Percentiles rank a stretch among this genome's conserved stretches.
Evolutionary conservation across 1,140 invertebrate genomes (phyloP).

Genomic region (Halyomorpha halys): DNA sequence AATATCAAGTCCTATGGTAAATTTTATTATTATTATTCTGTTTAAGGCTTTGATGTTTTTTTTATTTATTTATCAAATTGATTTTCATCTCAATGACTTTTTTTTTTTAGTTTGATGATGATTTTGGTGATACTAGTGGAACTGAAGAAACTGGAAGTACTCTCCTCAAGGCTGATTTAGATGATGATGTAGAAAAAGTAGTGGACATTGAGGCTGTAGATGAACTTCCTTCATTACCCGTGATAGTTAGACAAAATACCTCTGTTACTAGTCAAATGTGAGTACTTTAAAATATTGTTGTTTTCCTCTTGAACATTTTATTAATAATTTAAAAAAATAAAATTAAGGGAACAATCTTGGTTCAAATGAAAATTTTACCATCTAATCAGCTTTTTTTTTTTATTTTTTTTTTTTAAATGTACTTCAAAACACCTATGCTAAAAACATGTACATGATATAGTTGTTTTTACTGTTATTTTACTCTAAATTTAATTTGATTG

Average conservation of each 20-base stretch:
- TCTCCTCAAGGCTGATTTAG: slow-evolving; percentile 23
- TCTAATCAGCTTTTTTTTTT: too few relatives aligned
- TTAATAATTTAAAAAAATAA: too few relatives aligned
- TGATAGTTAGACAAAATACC: neutral
- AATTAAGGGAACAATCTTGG: too few relatives aligned
- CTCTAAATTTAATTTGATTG: too few relatives aligned
- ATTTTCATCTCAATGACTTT: neutral
- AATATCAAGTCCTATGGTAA: slow-evolving; percentile 20
- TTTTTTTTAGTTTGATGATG: slow-evolving; percentile 22
- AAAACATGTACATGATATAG: too few relatives aligned
- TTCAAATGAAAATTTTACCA: too few relatives aligned
- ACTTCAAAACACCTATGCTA: too few relatives aligned
- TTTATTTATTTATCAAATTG: slow-evolving; percentile 1
- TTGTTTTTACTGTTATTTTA: too few relatives aligned
- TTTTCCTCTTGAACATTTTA: too few relatives aligned
- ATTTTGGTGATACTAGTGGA: slow-evolving; percentile 19
- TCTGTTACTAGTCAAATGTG: too few relatives aligned
- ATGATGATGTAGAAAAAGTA: slow-evolving; percentile 27
- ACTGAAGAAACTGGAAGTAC: neutral
- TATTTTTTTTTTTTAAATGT: too few relatives aligned
- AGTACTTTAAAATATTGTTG: too few relatives aligned
- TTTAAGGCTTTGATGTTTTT: neutral
- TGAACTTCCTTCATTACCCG: slow-evolving; percentile 20
- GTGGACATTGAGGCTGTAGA: slow-evolving; percentile 31
- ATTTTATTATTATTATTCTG: neutral